phyloP scores from a whole-genome alignment of 1,140 invertebrate species.

The Ganaspis sp. region DNA sequence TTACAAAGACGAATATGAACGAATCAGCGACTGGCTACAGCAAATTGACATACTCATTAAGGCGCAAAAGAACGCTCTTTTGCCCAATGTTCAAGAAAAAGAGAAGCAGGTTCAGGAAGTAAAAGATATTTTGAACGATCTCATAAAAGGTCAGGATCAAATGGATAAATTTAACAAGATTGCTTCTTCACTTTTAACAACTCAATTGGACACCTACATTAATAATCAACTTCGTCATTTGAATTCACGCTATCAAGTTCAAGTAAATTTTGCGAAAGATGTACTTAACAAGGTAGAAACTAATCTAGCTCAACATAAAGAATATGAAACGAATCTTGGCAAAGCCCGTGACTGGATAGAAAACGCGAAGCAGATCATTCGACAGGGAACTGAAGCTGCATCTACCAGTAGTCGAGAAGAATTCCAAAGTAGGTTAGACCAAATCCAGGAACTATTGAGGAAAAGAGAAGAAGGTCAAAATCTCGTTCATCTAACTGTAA shows the following conservation, averaged over 20 bases:
- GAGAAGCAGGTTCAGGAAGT: constrained; percentile 89
- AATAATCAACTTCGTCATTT: constrained; percentile 93
- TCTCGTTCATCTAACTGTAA: constrained; percentile 91
- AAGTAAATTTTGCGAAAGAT: constrained; percentile 93
- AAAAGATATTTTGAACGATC: constrained; percentile 84
- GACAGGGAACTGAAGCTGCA: constrained; percentile 86
- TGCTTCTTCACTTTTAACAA: constrained; percentile 85
- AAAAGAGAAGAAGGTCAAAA: constrained; percentile 94
- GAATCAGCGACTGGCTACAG: constrained; percentile 94
- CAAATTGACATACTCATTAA: constrained; percentile 95
- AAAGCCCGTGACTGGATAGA: constrained; percentile 93
- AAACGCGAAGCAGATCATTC: constrained; percentile 88
- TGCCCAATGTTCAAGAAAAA: constrained; percentile 90
- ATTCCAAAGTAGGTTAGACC: constrained; percentile 87
- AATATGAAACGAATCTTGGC: constrained; percentile 87
- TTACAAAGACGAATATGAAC: constrained; percentile 95
- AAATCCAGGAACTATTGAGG: constrained; percentile 88
- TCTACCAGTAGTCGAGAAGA: constrained; percentile 89
- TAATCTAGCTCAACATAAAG: constrained; percentile 90
- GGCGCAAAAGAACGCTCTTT: constrained; percentile 90
- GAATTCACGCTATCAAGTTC: constrained; percentile 93
- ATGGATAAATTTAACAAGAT: constrained; percentile 90
- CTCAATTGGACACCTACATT: constrained; percentile 92
- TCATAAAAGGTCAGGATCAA: constrained; percentile 88
- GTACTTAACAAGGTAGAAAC: constrained; percentile 94